Percentiles rank a stretch among this genome's conserved stretches.
phyloP scores from a whole-genome alignment of 1,140 invertebrate species.

The Heliconius nattereri region DNA sequence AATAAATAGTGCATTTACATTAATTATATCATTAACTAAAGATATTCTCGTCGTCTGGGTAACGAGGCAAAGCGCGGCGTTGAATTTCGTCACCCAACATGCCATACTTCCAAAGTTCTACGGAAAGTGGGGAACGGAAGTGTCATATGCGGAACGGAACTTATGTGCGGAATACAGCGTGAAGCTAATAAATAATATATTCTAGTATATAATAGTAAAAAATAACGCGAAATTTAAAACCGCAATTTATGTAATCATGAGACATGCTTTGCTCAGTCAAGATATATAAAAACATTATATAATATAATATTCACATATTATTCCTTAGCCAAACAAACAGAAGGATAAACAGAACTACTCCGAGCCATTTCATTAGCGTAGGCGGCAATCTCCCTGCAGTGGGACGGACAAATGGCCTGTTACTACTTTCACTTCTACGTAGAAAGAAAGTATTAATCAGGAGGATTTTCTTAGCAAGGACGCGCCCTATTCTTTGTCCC shows the following conservation, averaged over 20 bases:
- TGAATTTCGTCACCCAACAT: too few species aligned
- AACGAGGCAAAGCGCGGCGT: too few species aligned
- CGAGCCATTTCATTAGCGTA: constrained; percentile 23
- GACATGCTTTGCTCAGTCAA: too few species aligned
- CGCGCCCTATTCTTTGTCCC: constrained; percentile 51
- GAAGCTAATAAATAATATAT: not conserved
- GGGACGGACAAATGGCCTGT: constrained; percentile 26
- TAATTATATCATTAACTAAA: too few species aligned
- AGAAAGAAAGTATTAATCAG: constrained; percentile 58
- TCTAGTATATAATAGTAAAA: not conserved
- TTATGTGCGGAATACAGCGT: not conserved
- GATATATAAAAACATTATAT: not conserved
- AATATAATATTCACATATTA: not conserved
- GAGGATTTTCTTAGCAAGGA: constrained; percentile 55
- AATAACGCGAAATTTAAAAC: too few species aligned
- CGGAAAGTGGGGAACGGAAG: too few species aligned
- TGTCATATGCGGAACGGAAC: too few species aligned
- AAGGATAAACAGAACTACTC: not conserved
- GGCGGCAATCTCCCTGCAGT: constrained; percentile 9
- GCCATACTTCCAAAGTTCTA: too few species aligned
- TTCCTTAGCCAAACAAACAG: not conserved
- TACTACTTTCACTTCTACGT: constrained; percentile 30
- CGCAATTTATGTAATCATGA: too few species aligned
- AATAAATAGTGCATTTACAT: too few species aligned
- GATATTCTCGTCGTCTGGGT: too few species aligned